Base-by-base conservation (phyloP, 2,113 vertebrate species). In the Pardalotus punctatus region DNA sequence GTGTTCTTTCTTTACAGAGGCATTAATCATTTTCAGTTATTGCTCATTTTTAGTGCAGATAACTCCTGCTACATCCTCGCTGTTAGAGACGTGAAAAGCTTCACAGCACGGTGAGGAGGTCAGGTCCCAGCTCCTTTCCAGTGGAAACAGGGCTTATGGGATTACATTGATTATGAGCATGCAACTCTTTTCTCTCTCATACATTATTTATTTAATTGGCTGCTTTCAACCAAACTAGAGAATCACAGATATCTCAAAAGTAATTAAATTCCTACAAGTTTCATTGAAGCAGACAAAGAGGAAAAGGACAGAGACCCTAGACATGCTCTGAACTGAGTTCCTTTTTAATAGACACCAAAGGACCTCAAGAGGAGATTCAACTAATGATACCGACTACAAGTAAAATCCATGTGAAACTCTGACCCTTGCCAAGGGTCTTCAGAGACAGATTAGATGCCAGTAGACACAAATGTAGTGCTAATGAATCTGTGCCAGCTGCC, bases 171-270 rank as follows among this genome's bases (percentile, higher is more conserved):
- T 86, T 54, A 89, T 22, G 31, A 91, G 48, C 81, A 76, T 5
- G 27, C 35, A 96, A 78, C 29, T 71, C 64, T 74, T 94, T 71
- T 72, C 84, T 95, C 73, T 61, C 43, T 94, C 78, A 93, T 91
- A 77, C 87, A 86, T 81, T 91, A 83, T 89, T 91, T 86, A 84
- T 93, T 90, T 81, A 67, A 93, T 38, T 81, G 77, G 14, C 73
- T 89, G 78, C 90, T 93, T 89, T 84, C 80, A 93, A 33, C 43
- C 81, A 73, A 91, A 78, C 43, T n/a, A n/a, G 40, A 91, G 70
- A 56, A 76, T 76, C 88, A 47, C 48, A 79, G 87, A 62, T 91
- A 74, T 94, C 73, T 91, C 53, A 35, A 21, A 93, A 83, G 40
- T 64, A 86, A 86, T 93, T 81, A 84, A 74, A 90, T 67, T 71